Evolutionary conservation across 2,797 vertebrate species (phyloP), one percentile per base, ranked within the genome.

Genomic region (Loriculus beryllinus): DNA sequence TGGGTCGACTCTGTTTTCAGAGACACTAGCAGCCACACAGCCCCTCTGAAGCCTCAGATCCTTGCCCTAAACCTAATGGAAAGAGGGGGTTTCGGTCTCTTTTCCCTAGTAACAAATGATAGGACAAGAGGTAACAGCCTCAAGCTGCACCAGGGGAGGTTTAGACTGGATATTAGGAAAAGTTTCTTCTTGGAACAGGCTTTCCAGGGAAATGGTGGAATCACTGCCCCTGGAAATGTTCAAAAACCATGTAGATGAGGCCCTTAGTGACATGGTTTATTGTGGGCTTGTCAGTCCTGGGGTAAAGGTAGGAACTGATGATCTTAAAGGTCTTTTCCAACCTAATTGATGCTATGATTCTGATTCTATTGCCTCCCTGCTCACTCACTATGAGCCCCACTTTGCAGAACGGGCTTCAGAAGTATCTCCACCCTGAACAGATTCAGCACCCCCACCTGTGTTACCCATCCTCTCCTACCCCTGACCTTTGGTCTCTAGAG

Each of bases 331-430:
- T 35, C 54, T 57, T 57, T 57, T 57, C 14, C 54, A 57, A 35
- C 54, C 22, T 57, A 57, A 14, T 3, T 35, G 33, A 35, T 57
- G 14, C 22, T 35, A 57, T 35, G 22, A 35, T 57, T 35, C 33
- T 57, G 33, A 35, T 57, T 57, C 22, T 57, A 0, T 3, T 48
- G 31, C 19, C 15, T 11, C 31, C 63, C 39, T 18, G 39, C 51
- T 42, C 22, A 0, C 40, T 64, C 1, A 1, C 39, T 8, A 17
- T 22, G 56, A n/a, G 45, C 6, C 12, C 20, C 2, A 4, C 33
- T 29, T n/a, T 14, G 42, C 51, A 35, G 33, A n/a, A 18, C 0
- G 37, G n/a, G 35, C 12, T 40, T 40, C 29, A 16, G 6, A 39
- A 71, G 63, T 29, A 2, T 17, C n/a, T 18, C 43, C 21, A 37